A percentile compares a stretch with the other conserved stretches of the same genome.
Evolutionary conservation across 2,888 invertebrate genomes (phyloP).

Genomic region (Rhagonycha fulva): DNA sequence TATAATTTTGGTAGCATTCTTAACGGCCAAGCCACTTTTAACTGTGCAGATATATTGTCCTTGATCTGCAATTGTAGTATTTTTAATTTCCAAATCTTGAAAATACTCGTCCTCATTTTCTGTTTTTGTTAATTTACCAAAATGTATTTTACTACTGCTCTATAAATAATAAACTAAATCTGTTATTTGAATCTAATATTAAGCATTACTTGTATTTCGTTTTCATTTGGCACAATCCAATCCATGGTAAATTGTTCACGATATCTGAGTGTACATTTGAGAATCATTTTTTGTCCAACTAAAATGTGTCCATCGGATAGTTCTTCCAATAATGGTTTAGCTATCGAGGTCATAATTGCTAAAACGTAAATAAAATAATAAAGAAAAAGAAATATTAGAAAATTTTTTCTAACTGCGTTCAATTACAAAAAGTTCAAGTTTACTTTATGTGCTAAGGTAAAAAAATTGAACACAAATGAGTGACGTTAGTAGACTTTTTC

Average conservation of each 20-base stretch:
- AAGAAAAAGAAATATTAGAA: neutral
- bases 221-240: conserved; percentile 46
- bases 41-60: conserved; percentile 48
- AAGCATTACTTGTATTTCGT: conserved; percentile 25
- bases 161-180: neutral
- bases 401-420: too few species aligned
- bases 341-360: conserved; percentile 34
- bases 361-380: neutral
- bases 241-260: conserved; percentile 41
- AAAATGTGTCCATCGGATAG: conserved; percentile 44
- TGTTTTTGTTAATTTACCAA: conserved; percentile 2
- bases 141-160: conserved; percentile 2
- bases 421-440: too few species aligned
- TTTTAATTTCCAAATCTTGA: conserved; percentile 34
- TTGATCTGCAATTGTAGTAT: conserved; percentile 39
- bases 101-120: neutral
- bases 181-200: neutral
- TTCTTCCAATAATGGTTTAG: conserved; percentile 33
- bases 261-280: conserved; percentile 47
- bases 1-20: conserved; percentile 25
- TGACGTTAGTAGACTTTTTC: too few species aligned
- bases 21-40: conserved; percentile 40
- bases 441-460: too few species aligned
- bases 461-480: too few species aligned
- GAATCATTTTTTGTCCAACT: conserved; percentile 43